Conservation (phyloP, 1,140 invertebrate species). For the Brachionus rubens region DNA sequence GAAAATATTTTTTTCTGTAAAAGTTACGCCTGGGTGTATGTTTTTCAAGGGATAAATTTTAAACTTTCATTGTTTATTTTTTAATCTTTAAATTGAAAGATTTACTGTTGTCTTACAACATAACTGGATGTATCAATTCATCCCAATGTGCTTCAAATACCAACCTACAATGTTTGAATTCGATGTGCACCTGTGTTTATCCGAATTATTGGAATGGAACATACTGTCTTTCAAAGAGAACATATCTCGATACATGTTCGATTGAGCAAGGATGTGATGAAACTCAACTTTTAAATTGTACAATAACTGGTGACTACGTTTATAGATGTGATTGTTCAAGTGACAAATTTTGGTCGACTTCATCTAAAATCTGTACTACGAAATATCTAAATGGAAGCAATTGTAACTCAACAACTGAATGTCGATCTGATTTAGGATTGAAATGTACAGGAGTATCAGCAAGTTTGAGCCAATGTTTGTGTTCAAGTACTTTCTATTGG, state of each 20-base stretch:
- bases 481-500: background rate
- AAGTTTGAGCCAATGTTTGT: background rate
- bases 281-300: slow-evolving; percentile 9
- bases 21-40: no score
- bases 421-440: background rate
- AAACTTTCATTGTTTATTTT: no score
- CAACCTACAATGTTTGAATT: background rate
- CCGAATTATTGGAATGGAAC: slow-evolving; percentile 15
- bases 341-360: background rate
- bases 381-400: background rate
- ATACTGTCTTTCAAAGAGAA: background rate
- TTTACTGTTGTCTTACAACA: background rate
- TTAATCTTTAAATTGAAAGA: background rate
- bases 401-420: background rate
- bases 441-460: background rate
- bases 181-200: slow-evolving; percentile 25
- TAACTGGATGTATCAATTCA: background rate
- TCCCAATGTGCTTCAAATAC: background rate
- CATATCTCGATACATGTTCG: background rate
- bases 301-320: background rate
- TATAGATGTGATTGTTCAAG: slow-evolving; percentile 2
- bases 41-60: no score
- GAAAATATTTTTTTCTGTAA: no score
- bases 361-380: background rate
- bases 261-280: slow-evolving; percentile 23